Conservation (phyloP, 1,140 invertebrate species). For the Zaprionus taronus region DNA sequence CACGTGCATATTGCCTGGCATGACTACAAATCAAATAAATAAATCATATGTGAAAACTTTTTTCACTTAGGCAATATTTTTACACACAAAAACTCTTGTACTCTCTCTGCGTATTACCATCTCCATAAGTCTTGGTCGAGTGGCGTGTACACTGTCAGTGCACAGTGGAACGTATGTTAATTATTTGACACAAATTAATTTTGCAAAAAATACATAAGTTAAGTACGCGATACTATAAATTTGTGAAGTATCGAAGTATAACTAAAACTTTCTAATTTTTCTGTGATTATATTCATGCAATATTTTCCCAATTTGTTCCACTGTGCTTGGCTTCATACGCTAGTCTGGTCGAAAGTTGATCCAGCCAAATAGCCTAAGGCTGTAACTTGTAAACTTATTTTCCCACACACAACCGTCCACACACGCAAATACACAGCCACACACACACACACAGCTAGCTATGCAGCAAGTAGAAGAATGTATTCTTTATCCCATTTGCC, state of each 20-base stretch:
- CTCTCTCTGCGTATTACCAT: slow-evolving; percentile 55
- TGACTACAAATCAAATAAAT: slow-evolving; percentile 70
- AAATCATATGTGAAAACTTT: slow-evolving; percentile 78
- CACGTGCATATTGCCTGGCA: slow-evolving; percentile 10
- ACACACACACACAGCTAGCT: not conserved
- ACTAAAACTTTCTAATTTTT: not conserved
- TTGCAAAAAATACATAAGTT: too few relatives aligned
- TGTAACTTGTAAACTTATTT: slow-evolving; percentile 78
- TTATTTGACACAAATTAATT: not conserved
- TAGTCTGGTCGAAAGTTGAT: slow-evolving; percentile 62
- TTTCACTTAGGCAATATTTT: slow-evolving; percentile 77
- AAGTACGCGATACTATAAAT: too few relatives aligned
- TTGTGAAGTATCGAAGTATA: too few relatives aligned
- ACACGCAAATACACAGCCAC: slow-evolving; percentile 29
- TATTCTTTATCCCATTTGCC: slow-evolving; percentile 66
- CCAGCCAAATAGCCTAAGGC: slow-evolving; percentile 73
- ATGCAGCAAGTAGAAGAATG: slow-evolving; percentile 15
- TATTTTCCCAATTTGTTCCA: slow-evolving; percentile 13
- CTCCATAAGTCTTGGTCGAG: slow-evolving; percentile 59
- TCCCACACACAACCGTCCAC: slow-evolving; percentile 30
- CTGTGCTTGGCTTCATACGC: slow-evolving; percentile 35
- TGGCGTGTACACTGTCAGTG: not conserved
- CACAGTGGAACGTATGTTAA: slow-evolving; percentile 29
- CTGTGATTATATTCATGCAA: not conserved
- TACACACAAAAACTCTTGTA: slow-evolving; percentile 60